Conservation (phyloP, 2,888 invertebrate species). For the Mimas tiliae region DNA sequence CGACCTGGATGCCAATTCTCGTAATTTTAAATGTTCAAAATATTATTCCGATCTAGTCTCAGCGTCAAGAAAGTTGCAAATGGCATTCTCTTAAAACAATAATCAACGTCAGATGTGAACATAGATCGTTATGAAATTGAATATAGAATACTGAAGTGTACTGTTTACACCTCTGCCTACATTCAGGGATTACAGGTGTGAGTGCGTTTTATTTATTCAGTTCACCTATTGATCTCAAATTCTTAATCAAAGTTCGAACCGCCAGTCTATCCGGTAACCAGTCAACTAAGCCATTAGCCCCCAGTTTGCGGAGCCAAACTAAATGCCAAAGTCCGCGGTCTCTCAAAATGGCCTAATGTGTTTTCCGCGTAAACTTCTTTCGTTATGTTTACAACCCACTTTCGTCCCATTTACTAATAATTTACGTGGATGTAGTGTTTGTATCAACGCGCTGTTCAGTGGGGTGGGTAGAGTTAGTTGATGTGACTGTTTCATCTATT, state of each 20-base stretch:
- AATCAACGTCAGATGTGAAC: too few species aligned
- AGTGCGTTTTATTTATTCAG: too few species aligned
- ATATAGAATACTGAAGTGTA: too few species aligned
- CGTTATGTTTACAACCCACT: constrained; percentile 8
- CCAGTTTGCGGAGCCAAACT: not conserved
- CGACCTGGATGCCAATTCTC: too few species aligned
- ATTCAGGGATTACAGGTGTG: too few species aligned
- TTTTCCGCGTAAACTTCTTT: constrained; percentile 15
- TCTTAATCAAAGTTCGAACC: not conserved
- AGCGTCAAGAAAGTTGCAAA: too few species aligned
- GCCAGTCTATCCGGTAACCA: not conserved
- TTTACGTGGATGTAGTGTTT: constrained; percentile 17
- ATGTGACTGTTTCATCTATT: not conserved
- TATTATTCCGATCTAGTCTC: too few species aligned
- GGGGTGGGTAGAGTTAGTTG: not conserved
- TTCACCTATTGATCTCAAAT: not conserved
- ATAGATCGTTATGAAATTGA: too few species aligned
- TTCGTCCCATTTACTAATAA: constrained; percentile 9
- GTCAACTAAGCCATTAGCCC: not conserved
- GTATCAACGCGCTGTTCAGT: not conserved
- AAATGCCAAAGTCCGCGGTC: not conserved
- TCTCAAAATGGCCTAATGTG: constrained; percentile 10
- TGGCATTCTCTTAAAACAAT: too few species aligned
- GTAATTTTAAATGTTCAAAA: too few species aligned
- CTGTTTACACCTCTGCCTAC: too few species aligned